Percentiles rank a stretch among this genome's conserved stretches.
These are phyloP conservation scores for Menidia menidia DNA, from an alignment of 2,797 vertebrate genomes.

Conservation along the genomic window DNA sequence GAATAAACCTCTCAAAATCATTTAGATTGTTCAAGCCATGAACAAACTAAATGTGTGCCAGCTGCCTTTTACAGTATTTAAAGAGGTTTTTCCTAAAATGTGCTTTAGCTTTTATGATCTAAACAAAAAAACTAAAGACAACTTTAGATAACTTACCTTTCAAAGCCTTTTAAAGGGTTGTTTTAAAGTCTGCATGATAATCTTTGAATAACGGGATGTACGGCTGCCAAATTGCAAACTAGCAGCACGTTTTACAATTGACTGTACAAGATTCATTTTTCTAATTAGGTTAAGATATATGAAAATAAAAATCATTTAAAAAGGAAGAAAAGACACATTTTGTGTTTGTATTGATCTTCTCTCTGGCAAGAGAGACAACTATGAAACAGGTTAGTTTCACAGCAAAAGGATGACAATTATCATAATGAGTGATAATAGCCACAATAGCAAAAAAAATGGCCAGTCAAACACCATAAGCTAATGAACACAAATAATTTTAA, in stretches of 20 bases:
- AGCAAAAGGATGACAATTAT: too few species aligned
- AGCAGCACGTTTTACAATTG: slow-evolving; percentile 19
- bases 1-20: slow-evolving; percentile 4
- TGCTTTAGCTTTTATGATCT: slow-evolving; percentile 33
- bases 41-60: slow-evolving; percentile 7
- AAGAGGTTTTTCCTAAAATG: slow-evolving; percentile 20
- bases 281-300: slow-evolving; percentile 21
- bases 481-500: slow-evolving; percentile 24
- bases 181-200: slow-evolving; percentile 25
- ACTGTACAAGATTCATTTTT: slow-evolving; percentile 25
- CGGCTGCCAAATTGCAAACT: slow-evolving; percentile 13
- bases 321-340: slow-evolving; percentile 10
- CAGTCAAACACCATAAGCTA: not conserved
- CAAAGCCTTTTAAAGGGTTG: slow-evolving; percentile 45
- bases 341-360: not conserved
- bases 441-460: too few species aligned
- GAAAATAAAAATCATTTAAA: not conserved
- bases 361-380: not conserved
- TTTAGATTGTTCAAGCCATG: slow-evolving; percentile 12
- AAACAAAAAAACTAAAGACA: slow-evolving; percentile 23
- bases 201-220: slow-evolving; percentile 32
- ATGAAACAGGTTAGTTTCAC: too few species aligned
- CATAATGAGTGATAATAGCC: too few species aligned
- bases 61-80: slow-evolving; percentile 30
- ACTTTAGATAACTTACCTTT: slow-evolving; percentile 43